Evolutionary conservation across 2,113 vertebrate species (phyloP), one percentile per base, ranked within the genome.

Genomic region (Bubo bubo): DNA sequence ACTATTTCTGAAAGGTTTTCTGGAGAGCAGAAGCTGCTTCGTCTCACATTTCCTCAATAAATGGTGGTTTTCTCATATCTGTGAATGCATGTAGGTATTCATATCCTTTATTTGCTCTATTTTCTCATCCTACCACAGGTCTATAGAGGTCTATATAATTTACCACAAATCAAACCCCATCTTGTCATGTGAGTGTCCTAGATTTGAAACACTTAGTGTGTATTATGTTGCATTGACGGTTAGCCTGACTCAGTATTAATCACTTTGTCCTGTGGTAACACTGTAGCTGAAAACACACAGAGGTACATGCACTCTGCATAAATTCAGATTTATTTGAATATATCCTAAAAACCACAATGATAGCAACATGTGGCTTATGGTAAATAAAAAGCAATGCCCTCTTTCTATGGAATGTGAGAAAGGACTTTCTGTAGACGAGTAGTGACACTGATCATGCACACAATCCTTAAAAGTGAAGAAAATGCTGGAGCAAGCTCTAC

Each of bases 261-360:
- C 0, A 1, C 4, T 79, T 68, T 34, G n/a, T 58, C 34, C 8
- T 12, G 9, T n/a, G 41, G 9, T 32, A 76, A 12, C 20, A 9
- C 18, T 67, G 27, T 18, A 63, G 6, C 12, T 52, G 58, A 72
- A 76, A 59, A 8, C 5, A n/a, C 8, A 28, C 5, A 30, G 2
- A 28, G 7, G 10, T 32, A 52, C 28, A 24, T 20, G 8, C 5
- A 34, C 7, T 8, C 20, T 66, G 34, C 5, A 12, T 39, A 41
- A 53, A 56, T n/a, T 37, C 4, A 83, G 34, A 71, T 67, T 56
- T 64, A 18, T 3, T 49, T 10, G 50, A 45, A 83, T 5, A 6
- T 8, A 28, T 43, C 41, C 2, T 22, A 30, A 67, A 62, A 56
- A 9, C 43, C 17, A 17, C 43, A 45, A 45, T 17, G 21, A 47